Evolutionary conservation across 2,888 invertebrate species (phyloP).

Genomic region (Euproctis similis): DNA sequence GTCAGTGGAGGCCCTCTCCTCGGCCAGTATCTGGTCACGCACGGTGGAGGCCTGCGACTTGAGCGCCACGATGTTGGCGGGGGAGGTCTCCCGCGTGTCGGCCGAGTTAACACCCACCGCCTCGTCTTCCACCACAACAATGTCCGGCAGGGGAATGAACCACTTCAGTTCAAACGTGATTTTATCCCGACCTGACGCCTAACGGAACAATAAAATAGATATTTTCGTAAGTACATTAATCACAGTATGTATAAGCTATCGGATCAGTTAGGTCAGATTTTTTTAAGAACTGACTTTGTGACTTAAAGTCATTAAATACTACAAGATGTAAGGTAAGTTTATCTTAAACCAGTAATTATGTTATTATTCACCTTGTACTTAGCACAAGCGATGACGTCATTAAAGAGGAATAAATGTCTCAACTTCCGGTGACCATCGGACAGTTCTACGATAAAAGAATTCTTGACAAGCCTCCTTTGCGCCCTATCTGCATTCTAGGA

Average conservation of each 20-base stretch:
- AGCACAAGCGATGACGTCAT: slow-evolving; percentile 95
- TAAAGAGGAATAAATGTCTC: slow-evolving; percentile 94
- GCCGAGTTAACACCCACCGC: slow-evolving; percentile 45
- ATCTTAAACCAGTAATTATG: no score
- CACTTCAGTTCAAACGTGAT: slow-evolving; percentile 95
- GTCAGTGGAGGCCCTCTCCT: slow-evolving; percentile 80
- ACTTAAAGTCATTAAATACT: background rate
- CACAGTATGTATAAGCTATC: no score
- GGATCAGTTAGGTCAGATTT: no score
- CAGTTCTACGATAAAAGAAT: slow-evolving; percentile 94
- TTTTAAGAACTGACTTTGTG: background rate
- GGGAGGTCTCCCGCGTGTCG: slow-evolving; percentile 78
- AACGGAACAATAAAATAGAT: no score
- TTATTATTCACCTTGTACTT: slow-evolving; percentile 90
- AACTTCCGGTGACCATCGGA: slow-evolving; percentile 92
- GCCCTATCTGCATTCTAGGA: slow-evolving; percentile 84
- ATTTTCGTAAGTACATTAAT: no score
- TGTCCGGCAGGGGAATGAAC: slow-evolving; percentile 92
- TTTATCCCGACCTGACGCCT: slow-evolving; percentile 90
- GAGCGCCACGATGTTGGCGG: slow-evolving; percentile 88
- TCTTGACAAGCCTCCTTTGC: slow-evolving; percentile 92
- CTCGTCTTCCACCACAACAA: slow-evolving; percentile 83
- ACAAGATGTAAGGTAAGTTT: background rate
- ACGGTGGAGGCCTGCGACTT: slow-evolving; percentile 91
- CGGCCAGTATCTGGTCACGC: slow-evolving; percentile 87